Evolutionary conservation across 2,113 vertebrate species (phyloP).

Genomic region (Colius striatus): DNA sequence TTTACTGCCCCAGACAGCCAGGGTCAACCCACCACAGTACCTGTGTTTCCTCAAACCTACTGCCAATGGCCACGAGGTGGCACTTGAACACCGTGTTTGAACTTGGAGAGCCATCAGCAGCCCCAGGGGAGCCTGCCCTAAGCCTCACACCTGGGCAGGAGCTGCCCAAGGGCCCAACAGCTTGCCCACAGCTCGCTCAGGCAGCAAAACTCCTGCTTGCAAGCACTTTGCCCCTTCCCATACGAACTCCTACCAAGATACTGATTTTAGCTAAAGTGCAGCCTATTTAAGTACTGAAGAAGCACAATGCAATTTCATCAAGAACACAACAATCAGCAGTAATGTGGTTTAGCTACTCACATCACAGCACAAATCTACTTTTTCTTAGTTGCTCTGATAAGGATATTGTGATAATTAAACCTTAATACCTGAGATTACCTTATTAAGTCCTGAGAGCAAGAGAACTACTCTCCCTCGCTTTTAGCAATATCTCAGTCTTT

Average conservation of each 20-base stretch:
- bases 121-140: neutral
- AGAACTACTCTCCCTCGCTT: neutral
- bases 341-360: neutral
- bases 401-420: neutral
- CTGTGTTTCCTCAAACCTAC: rapidly evolving
- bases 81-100: neutral
- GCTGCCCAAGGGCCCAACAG: neutral
- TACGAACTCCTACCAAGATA: neutral
- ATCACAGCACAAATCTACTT: neutral
- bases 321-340: neutral
- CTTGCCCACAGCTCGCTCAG: neutral
- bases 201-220: neutral
- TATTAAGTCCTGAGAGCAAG: neutral
- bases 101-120: neutral
- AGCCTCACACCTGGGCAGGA: neutral
- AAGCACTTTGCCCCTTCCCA: neutral
- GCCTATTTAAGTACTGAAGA: neutral
- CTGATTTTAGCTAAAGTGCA: neutral
- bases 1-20: neutral
- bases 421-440: neutral
- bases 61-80: conserved; percentile 62
- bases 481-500: neutral
- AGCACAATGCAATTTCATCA: neutral
- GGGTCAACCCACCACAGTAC: neutral
- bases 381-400: neutral